Conservation (phyloP, 1,140 invertebrate species). For the Caerostris extrusa region DNA sequence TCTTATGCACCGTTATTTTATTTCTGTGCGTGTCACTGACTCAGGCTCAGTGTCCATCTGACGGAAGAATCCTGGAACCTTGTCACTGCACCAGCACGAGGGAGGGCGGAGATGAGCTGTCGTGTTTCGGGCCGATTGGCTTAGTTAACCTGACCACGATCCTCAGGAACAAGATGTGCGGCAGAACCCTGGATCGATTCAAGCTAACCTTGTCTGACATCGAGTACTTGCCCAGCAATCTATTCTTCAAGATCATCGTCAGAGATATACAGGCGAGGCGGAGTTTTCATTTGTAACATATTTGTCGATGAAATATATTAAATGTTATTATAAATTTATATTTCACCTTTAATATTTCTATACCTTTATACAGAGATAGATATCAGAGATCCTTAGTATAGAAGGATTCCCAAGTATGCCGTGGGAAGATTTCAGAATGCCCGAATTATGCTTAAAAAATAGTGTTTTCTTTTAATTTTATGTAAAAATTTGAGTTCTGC, state of each 20-base stretch:
- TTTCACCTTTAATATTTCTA: no score
- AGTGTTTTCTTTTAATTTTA: no score
- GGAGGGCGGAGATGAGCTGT: neutral
- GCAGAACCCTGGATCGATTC: neutral
- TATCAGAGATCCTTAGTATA: no score
- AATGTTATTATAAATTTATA: no score
- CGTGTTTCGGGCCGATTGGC: neutral
- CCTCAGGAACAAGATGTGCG: conserved; percentile 15
- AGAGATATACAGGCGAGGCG: conserved; percentile 50
- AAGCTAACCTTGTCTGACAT: neutral
- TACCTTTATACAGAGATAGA: no score
- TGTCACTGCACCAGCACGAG: neutral
- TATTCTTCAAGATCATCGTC: conserved; percentile 50
- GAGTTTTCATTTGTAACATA: neutral
- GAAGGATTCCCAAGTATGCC: no score
- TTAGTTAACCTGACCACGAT: conserved; percentile 1
- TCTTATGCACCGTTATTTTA: neutral
- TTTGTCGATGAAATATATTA: no score
- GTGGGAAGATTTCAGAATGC: no score
- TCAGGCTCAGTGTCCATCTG: neutral
- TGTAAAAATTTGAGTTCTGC: no score
- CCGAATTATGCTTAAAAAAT: no score
- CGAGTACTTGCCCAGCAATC: conserved; percentile 51
- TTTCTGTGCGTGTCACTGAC: neutral
- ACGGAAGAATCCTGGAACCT: neutral